phyloP scores from a whole-genome alignment of 1,140 invertebrate genomes.

The Probaryconus sp. region DNA sequence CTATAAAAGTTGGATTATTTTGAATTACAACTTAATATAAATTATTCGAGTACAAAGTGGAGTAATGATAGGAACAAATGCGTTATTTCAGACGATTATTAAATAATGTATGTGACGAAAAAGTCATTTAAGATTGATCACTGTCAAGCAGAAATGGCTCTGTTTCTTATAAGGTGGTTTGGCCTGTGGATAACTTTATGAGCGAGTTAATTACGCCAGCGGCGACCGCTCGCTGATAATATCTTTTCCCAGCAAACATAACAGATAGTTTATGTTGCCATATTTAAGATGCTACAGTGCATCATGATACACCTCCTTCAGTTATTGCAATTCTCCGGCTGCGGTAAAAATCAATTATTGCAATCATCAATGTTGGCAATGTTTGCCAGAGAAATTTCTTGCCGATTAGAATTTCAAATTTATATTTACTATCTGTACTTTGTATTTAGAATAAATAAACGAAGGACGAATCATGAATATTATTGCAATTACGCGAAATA shows the following conservation, averaged over 20 bases:
- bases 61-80: conserved; percentile 23
- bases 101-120: conserved; percentile 57
- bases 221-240: conserved; percentile 57
- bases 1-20: conserved; percentile 15
- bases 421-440: too few relatives aligned
- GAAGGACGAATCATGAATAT: too few relatives aligned
- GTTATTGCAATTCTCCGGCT: conserved; percentile 21
- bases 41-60: conserved; percentile 24
- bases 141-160: conserved; percentile 46
- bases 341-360: conserved; percentile 28
- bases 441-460: too few relatives aligned
- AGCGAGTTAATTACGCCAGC: conserved; percentile 58
- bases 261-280: conserved; percentile 54
- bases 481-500: too few relatives aligned
- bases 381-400: too few relatives aligned
- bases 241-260: conserved; percentile 60
- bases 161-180: conserved; percentile 59
- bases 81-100: conserved; percentile 50
- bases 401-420: too few relatives aligned
- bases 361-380: too few relatives aligned
- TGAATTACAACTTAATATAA: conserved; percentile 54
- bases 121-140: conserved; percentile 57
- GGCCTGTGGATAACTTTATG: conserved; percentile 55
- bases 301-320: conserved; percentile 3
- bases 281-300: conserved; percentile 31